phyloP scores from a whole-genome alignment of 2,888 invertebrate genomes.

The Physocephala rufipes region DNA sequence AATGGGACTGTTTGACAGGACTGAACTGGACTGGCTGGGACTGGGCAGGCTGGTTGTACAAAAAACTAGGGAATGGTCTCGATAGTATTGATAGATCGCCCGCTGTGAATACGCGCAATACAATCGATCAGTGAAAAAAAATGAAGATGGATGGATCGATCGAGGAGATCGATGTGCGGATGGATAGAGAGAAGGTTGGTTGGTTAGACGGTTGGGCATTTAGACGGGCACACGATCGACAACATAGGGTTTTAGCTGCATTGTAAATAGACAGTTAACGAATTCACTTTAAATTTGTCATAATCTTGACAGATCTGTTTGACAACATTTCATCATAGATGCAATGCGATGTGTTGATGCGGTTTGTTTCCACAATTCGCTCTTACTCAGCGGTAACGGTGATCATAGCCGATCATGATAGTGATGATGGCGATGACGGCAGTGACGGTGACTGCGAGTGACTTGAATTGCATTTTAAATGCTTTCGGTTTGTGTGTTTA shows the following conservation, averaged over 20 bases:
- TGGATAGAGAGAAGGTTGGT: background rate
- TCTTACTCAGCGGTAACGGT: background rate
- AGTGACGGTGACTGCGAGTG: background rate
- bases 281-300: slow-evolving; percentile 37
- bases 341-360: background rate
- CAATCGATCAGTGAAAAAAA: background rate
- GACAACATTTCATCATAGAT: slow-evolving; percentile 41
- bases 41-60: too few species aligned
- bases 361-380: background rate
- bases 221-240: background rate
- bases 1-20: slow-evolving; percentile 7
- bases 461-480: slow-evolving; percentile 10
- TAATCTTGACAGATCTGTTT: slow-evolving; percentile 44
- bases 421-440: background rate
- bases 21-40: background rate
- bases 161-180: background rate
- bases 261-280: background rate
- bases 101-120: background rate
- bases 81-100: background rate
- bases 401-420: background rate
- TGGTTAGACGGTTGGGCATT: background rate
- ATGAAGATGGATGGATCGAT: background rate
- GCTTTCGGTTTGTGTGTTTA: background rate
- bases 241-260: background rate
- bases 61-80: background rate